Evolutionary conservation across 2,113 vertebrate genomes (phyloP), one percentile per base, ranked within the genome.

Genomic region (Esox niger): DNA sequence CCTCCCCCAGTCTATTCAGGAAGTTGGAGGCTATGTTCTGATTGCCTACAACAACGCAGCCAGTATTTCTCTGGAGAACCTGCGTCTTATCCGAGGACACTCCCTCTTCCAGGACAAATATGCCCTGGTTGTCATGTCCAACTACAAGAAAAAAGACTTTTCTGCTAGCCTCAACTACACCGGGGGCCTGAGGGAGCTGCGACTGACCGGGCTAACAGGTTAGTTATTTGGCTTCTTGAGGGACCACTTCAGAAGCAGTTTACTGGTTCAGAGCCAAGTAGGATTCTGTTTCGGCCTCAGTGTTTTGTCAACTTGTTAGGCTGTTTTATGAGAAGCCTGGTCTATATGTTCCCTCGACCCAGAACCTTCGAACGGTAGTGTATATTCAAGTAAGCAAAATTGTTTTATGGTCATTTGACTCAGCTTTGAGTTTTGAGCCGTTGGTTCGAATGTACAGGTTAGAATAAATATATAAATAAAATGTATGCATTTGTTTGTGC

Each of bases 21-120:
- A 98, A 73, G 96, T 98, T 2, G 90, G 92, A 2, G 96, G 96
- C 64, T 97, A 98, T 0, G 94, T 97, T 3, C 91, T 98, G 66
- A 93, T 98, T 0, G 95, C 93, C 1, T 88, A 97, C 65, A 98
- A 98, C 77, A 85, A 90, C 3, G 93, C 88, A 15, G 72, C 87
- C 15, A 87, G 32, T 38, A 85, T 98, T 70, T 94, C 95, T 0
- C 46, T 98, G 66, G 87, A 88, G 66, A 95, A 94, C 29, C 90
- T 98, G 64, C 91, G 89, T 80, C 92, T 98, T 77, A 96, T 98
- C 84, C 84, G 96, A 32, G 96, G 96, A 4, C 95, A 97, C 9
- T 83, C 85, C 71, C 90, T 97, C 1, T 94, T 93, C 2, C 91
- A 95, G 1, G 88, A 87, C 62, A 84, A 81, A 0, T 95, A 81